These are phyloP conservation scores for Macrophya annulata DNA, from an alignment of 2,888 invertebrate genomes.

Conservation along the genomic window DNA sequence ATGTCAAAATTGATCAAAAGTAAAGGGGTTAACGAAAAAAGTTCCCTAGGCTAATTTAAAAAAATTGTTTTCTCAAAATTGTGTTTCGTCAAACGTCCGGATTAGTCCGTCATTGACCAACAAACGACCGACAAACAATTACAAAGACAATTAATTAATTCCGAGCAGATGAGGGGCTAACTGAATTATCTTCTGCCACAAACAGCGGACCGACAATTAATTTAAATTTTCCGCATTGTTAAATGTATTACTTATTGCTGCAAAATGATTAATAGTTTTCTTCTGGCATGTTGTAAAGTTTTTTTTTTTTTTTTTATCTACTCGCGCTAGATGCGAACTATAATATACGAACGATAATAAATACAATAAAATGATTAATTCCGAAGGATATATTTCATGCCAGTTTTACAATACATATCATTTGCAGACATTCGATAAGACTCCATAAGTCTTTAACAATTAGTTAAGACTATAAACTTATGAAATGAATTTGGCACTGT, in stretches of 20 bases:
- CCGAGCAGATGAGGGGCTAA: no score
- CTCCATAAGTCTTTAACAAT: neutral
- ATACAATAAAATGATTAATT: constrained; percentile 1
- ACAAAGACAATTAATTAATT: no score
- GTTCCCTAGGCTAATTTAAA: no score
- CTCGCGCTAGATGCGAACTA: neutral
- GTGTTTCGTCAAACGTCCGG: no score
- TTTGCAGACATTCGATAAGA: constrained; percentile 24
- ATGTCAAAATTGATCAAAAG: no score
- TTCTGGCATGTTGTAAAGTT: neutral
- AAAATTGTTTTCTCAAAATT: no score
- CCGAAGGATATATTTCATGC: constrained; percentile 50
- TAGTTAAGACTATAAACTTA: constrained; percentile 35
- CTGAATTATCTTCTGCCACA: no score
- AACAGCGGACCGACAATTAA: no score
- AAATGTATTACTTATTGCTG: neutral
- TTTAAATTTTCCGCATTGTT: neutral
- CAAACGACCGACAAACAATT: no score
- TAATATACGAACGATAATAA: neutral
- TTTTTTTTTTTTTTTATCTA: no score
- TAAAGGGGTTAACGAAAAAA: no score
- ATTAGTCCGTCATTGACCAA: no score
- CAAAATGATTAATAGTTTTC: neutral
- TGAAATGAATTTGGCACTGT: constrained; percentile 52
- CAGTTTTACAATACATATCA: constrained; percentile 46